phyloP scores from a whole-genome alignment of 2,797 vertebrate species.

The Moxostoma hubbsi region DNA sequence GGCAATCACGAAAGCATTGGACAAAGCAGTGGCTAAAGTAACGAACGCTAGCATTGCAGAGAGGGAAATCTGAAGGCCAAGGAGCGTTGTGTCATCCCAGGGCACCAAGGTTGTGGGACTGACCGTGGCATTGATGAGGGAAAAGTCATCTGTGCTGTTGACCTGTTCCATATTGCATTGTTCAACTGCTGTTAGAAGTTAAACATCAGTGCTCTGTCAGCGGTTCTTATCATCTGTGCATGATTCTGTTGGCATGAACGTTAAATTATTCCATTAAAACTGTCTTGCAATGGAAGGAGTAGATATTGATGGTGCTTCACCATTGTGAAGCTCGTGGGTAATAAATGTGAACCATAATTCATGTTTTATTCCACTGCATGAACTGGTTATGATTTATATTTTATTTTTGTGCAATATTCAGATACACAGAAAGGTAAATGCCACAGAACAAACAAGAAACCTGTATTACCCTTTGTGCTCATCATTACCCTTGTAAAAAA shows the following conservation, averaged over 20 bases:
- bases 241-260: conserved; percentile 1
- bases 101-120: conserved; percentile 68
- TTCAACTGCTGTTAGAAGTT: conserved; percentile 34
- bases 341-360: too few species aligned
- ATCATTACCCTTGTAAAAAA: not conserved
- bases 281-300: not conserved
- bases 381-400: not conserved
- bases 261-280: conserved; percentile 6
- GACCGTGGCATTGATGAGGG: conserved; percentile 74
- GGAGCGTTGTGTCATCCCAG: conserved; percentile 77
- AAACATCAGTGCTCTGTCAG: too few species aligned
- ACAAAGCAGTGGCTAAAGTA: conserved; percentile 90
- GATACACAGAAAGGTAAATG: conserved; percentile 20
- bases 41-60: conserved; percentile 82
- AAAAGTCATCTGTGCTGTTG: conserved; percentile 78
- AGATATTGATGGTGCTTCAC: conserved; percentile 1
- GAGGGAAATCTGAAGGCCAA: conserved; percentile 86
- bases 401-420: not conserved
- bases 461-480: not conserved
- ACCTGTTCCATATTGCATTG: conserved; percentile 77
- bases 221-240: conserved; percentile 26
- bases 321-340: too few species aligned
- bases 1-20: conserved; percentile 90
- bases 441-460: conserved; percentile 5
- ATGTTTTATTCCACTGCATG: not conserved